Evolutionary conservation across 2,888 invertebrate genomes (phyloP).

Genomic region (Drosophila multiciliata): DNA sequence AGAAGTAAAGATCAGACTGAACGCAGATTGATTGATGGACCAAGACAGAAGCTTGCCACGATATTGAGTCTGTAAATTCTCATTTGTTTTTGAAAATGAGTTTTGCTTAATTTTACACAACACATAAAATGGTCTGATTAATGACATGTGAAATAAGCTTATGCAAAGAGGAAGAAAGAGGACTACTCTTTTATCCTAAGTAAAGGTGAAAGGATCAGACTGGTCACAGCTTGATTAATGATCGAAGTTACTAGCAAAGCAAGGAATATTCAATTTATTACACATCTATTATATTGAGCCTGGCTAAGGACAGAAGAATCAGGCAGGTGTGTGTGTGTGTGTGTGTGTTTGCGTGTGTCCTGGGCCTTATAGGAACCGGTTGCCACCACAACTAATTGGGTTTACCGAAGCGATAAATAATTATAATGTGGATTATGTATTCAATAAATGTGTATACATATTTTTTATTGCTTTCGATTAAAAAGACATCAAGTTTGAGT

Average conservation of each 20-base stretch:
- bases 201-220: not conserved
- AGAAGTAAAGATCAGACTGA: not conserved
- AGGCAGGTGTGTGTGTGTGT: conserved; percentile 47
- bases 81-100: conserved; percentile 1
- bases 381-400: conserved; percentile 52
- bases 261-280: conserved; percentile 2
- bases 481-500: conserved; percentile 65
- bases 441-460: conserved; percentile 31
- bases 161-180: not conserved
- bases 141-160: not conserved
- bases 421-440: conserved; percentile 63
- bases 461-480: conserved; percentile 76
- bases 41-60: not conserved
- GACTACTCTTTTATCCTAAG: not conserved
- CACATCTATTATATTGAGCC: not conserved
- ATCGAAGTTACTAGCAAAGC: not conserved
- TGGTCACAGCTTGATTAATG: conserved; percentile 26
- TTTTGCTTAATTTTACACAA: not conserved
- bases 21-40: conserved; percentile 12
- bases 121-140: not conserved
- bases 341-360: conserved; percentile 1
- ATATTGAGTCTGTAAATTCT: not conserved
- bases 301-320: not conserved
- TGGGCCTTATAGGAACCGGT: conserved; percentile 18
- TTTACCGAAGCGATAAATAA: conserved; percentile 68